A percentile compares a stretch with the other conserved stretches of the same genome.
These are phyloP conservation scores for Drosophila ambigua DNA, from an alignment of 1,140 invertebrate species.

Conservation along the genomic window DNA sequence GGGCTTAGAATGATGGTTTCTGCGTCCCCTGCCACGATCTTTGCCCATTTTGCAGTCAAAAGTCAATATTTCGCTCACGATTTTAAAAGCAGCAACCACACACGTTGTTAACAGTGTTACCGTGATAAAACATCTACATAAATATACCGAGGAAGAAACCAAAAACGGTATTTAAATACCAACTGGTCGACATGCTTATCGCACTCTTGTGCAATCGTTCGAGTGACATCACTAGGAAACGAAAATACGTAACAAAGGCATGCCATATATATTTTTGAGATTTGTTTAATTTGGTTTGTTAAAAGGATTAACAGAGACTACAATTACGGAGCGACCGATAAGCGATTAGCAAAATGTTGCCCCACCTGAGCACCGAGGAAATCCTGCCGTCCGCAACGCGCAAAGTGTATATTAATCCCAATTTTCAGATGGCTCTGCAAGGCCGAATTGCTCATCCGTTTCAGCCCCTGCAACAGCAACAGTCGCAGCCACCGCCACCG, in stretches of 20 bases:
- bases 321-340: not conserved
- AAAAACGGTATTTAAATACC: no score
- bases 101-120: no score
- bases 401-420: slow-evolving; percentile 75
- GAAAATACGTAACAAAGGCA: no score
- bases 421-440: slow-evolving; percentile 60
- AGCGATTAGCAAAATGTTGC: slow-evolving; percentile 50
- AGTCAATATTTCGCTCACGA: not conserved
- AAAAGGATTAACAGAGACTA: no score
- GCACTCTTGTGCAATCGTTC: no score
- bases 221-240: no score
- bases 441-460: slow-evolving; percentile 41
- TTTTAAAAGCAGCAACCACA: no score
- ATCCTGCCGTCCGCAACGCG: slow-evolving; percentile 43
- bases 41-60: slow-evolving; percentile 56
- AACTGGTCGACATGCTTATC: no score
- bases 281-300: no score
- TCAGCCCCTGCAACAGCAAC: slow-evolving; percentile 20
- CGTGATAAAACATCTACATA: no score
- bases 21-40: slow-evolving; percentile 55
- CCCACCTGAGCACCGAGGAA: slow-evolving; percentile 59
- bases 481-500: not conserved
- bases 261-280: no score
- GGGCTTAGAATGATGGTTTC: slow-evolving; percentile 51
- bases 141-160: no score